phyloP scores from a whole-genome alignment of 2,113 vertebrate species.

The Mustelus asterias region DNA sequence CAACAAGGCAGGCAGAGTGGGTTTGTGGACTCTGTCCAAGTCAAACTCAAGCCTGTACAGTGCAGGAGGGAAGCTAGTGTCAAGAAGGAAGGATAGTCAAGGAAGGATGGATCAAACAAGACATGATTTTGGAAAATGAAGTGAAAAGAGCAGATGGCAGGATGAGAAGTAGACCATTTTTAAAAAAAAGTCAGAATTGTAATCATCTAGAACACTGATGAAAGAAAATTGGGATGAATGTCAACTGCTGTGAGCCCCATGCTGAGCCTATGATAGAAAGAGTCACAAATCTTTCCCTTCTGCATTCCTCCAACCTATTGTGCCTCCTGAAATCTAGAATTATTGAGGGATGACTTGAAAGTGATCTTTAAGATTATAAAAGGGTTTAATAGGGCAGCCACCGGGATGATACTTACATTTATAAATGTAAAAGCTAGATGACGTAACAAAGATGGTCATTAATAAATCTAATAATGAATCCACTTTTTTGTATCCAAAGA shows the following conservation, averaged over 20 bases:
- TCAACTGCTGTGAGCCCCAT: not conserved
- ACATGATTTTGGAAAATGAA: not conserved
- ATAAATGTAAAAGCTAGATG: not conserved
- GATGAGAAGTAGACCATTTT: not conserved
- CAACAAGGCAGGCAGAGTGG: too few species aligned
- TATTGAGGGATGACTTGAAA: not conserved
- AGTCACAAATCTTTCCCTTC: not conserved
- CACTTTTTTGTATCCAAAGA: not conserved
- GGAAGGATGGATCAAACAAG: not conserved
- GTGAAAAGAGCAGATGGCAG: not conserved
- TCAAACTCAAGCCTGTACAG: too few species aligned
- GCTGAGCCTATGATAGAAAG: not conserved
- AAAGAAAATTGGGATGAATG: not conserved
- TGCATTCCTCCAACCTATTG: not conserved
- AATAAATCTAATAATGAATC: not conserved
- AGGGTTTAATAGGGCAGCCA: not conserved
- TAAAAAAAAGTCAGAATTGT: too few species aligned
- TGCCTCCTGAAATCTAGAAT: not conserved
- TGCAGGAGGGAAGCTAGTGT: too few species aligned
- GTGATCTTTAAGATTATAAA: not conserved
- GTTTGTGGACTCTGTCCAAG: too few species aligned
- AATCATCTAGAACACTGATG: not conserved
- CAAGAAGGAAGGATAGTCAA: too few species aligned
- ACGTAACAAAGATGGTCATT: not conserved
- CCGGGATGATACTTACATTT: not conserved